phyloP scores from a whole-genome alignment of 2,888 invertebrate genomes.

The Melieria omissa region DNA sequence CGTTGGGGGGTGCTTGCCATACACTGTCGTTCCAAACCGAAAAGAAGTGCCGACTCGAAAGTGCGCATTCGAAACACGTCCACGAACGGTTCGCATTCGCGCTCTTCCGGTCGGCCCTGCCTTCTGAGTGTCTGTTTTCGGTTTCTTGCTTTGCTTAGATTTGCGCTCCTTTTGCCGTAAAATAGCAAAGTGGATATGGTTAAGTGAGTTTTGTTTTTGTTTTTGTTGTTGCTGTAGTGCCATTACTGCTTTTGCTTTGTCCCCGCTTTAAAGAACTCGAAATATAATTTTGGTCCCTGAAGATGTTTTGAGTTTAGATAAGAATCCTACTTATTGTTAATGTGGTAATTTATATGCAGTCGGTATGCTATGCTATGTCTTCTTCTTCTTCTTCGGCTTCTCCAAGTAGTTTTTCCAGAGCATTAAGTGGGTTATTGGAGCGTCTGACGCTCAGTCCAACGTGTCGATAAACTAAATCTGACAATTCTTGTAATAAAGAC shows the following conservation, averaged over 20 bases:
- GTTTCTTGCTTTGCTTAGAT: neutral
- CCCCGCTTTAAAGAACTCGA: conserved; percentile 42
- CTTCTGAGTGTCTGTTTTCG: conserved; percentile 10
- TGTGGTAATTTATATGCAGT: conserved; percentile 24
- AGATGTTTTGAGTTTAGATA: conserved; percentile 56
- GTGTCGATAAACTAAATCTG: too few species aligned
- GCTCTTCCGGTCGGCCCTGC: conserved; percentile 6
- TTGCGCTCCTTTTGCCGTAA: conserved; percentile 12
- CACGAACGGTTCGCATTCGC: too few species aligned
- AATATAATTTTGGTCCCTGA: conserved; percentile 62
- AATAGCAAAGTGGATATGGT: conserved; percentile 21
- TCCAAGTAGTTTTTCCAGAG: conserved; percentile 29
- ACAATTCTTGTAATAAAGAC: too few species aligned
- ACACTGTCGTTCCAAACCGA: too few species aligned
- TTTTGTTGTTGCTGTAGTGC: neutral
- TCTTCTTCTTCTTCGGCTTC: conserved; percentile 8
- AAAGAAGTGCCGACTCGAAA: neutral
- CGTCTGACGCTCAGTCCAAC: neutral
- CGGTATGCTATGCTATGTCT: conserved; percentile 32
- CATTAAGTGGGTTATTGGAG: conserved; percentile 50
- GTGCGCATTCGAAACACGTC: too few species aligned
- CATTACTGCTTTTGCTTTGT: neutral
- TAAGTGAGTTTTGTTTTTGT: conserved; percentile 14
- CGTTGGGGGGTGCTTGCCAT: too few species aligned
- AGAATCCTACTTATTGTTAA: conserved; percentile 38